These are phyloP conservation scores for Pavo muticus DNA, from an alignment of 2,113 vertebrate species.

Conservation along the genomic window DNA sequence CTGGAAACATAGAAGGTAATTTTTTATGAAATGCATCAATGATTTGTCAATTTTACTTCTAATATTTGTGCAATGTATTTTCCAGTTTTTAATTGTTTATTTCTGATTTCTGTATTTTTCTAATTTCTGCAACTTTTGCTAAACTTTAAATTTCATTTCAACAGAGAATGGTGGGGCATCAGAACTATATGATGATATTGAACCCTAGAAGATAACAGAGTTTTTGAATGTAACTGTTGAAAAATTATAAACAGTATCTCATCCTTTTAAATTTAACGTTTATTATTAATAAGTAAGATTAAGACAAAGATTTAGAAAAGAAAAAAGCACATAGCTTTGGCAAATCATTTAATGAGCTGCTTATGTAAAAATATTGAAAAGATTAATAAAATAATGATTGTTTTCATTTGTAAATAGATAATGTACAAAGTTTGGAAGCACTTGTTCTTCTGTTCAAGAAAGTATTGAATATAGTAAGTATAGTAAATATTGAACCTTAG, in stretches of 20 bases:
- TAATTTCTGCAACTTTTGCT: not conserved
- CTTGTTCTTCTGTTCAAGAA: not conserved
- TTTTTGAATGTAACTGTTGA: not conserved
- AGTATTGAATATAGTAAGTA: not conserved
- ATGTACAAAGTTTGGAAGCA: not conserved
- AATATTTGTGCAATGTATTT: not conserved
- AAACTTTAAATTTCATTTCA: not conserved
- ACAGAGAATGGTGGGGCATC: accelerated
- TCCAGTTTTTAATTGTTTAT: not conserved
- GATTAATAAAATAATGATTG: not conserved
- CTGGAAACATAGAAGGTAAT: not conserved
- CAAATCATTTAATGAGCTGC: not conserved
- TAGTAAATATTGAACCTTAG: not conserved
- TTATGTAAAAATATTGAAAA: not conserved
- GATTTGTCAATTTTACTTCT: not conserved
- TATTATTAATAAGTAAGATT: not conserved
- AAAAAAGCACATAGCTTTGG: not conserved
- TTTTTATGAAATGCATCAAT: not conserved
- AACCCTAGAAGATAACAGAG: not conserved
- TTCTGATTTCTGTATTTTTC: not conserved
- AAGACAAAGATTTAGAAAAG: not conserved
- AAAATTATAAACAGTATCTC: not conserved
- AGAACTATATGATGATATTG: not conserved
- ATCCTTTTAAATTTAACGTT: not conserved
- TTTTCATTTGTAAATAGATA: not conserved